These are phyloP conservation scores for Petrolisthes cinctipes DNA, from an alignment of 2,888 invertebrate genomes.

Conservation along the genomic window DNA sequence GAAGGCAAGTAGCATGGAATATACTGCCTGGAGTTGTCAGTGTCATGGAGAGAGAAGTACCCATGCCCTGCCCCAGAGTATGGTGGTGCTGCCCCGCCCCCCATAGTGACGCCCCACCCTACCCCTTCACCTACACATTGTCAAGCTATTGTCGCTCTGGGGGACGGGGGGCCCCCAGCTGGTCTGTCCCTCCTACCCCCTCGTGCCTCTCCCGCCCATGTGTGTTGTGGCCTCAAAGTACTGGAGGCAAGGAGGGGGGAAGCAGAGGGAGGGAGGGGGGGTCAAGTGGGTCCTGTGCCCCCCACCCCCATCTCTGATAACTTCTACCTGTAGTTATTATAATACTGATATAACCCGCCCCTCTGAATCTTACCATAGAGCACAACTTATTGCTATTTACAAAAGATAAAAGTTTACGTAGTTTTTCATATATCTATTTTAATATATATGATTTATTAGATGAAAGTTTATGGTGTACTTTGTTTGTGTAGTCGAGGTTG, in stretches of 20 bases:
- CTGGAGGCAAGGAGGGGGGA: slow-evolving; percentile 2
- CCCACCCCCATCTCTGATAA: slow-evolving; percentile 13
- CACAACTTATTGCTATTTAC: slow-evolving; percentile 63
- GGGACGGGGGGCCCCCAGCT: not conserved
- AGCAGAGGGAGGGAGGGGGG: slow-evolving; percentile 2
- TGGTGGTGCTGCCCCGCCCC: too few species aligned
- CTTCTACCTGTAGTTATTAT: slow-evolving; percentile 38
- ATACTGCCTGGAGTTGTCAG: too few species aligned
- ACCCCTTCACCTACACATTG: not conserved
- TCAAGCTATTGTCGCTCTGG: slow-evolving; percentile 1
- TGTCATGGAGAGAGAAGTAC: too few species aligned
- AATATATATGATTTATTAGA: slow-evolving; percentile 64
- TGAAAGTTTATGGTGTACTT: slow-evolving; percentile 63
- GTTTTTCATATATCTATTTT: slow-evolving; percentile 64
- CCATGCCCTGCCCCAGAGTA: too few species aligned
- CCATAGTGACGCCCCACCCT: not conserved
- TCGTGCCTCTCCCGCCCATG: not conserved
- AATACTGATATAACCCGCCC: slow-evolving; percentile 54
- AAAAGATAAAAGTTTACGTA: slow-evolving; percentile 64
- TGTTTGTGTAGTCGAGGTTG: slow-evolving; percentile 63
- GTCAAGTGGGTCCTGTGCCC: slow-evolving; percentile 16
- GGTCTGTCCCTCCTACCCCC: not conserved
- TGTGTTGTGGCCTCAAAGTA: not conserved
- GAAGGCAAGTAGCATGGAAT: too few species aligned
- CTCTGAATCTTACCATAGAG: slow-evolving; percentile 61